These are phyloP conservation scores for Amazona vittata DNA, from an alignment of 2,113 vertebrate species.

Conservation along the genomic window DNA sequence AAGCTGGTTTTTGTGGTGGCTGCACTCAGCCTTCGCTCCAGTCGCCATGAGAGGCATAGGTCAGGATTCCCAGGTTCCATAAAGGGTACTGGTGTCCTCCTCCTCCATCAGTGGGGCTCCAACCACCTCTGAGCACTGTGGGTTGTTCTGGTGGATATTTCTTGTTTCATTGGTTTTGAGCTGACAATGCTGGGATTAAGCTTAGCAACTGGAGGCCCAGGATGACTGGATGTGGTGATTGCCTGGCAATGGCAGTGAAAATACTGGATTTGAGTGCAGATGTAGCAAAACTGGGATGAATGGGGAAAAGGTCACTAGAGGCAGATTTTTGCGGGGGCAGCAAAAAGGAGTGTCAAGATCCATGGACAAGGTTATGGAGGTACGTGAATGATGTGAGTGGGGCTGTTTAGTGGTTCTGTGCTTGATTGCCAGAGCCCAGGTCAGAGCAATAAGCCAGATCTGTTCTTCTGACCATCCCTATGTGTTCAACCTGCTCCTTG, in stretches of 20 bases:
- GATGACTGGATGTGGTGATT: background rate
- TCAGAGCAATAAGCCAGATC: background rate
- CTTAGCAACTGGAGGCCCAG: background rate
- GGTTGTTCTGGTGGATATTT: background rate
- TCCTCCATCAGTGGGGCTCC: background rate
- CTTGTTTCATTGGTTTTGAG: background rate
- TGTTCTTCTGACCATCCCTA: no score
- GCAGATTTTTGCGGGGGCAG: background rate
- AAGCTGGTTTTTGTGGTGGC: background rate
- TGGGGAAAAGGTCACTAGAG: no score
- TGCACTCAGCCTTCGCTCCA: accelerated
- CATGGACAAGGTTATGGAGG: accelerated
- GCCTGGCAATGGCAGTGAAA: background rate
- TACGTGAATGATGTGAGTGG: accelerated
- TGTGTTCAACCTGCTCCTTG: background rate
- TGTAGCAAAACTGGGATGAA: background rate
- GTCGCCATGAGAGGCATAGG: no score
- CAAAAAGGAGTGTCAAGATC: background rate
- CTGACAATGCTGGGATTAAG: background rate
- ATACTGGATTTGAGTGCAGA: background rate
- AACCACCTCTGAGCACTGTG: accelerated
- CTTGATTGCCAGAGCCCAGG: background rate
- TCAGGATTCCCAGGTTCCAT: background rate
- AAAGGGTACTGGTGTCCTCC: background rate
- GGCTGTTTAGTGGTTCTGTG: background rate